Conservation (phyloP, 2,797 vertebrate species). For the Megalops cyprinoides region DNA sequence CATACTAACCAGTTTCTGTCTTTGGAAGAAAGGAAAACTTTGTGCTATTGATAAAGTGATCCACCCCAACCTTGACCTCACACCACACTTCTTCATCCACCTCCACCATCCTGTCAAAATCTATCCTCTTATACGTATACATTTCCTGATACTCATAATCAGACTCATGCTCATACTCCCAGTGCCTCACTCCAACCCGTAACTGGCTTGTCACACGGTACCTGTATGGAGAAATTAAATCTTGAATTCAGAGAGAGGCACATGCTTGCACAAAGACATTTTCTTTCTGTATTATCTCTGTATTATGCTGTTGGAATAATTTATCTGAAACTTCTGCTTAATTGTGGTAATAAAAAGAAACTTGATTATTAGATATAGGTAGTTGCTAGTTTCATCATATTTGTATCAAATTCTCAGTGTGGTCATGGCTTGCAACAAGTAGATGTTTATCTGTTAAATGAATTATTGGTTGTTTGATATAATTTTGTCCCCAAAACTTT, state of each 20-base stretch:
- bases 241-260: not conserved
- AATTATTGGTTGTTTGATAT: too few relatives aligned
- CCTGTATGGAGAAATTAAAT: not conserved
- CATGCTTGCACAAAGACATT: not conserved
- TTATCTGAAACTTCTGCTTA: too few relatives aligned
- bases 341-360: too few relatives aligned
- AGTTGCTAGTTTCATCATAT: too few relatives aligned
- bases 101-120: not conserved
- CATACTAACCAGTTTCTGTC: not conserved
- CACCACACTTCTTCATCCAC: conserved; percentile 28
- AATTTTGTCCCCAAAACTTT: too few relatives aligned
- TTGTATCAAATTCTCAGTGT: too few relatives aligned
- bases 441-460: too few relatives aligned
- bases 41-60: not conserved
- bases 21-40: not conserved
- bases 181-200: not conserved
- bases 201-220: not conserved
- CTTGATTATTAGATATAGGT: too few relatives aligned
- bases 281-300: too few relatives aligned
- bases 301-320: too few relatives aligned
- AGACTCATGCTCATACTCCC: not conserved
- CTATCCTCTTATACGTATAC: not conserved
- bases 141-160: not conserved
- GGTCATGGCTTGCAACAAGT: too few relatives aligned
- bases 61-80: conserved; percentile 19